Conservation (phyloP, 1,140 invertebrate species). For the Drosophila repletoides region DNA sequence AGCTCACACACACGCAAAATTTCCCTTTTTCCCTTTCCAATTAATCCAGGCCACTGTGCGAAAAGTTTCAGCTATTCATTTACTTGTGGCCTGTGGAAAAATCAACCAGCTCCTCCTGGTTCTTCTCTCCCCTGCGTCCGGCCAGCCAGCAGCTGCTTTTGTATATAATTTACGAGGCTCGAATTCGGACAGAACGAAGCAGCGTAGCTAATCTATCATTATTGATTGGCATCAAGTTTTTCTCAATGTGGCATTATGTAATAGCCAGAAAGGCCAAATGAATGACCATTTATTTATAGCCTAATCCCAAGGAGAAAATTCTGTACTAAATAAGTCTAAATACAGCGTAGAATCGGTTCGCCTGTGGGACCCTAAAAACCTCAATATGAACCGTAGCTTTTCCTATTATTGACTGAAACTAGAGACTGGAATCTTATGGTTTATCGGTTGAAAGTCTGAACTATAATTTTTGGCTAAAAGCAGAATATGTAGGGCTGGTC, state of each 20-base stretch:
- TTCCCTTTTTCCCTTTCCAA: conserved; percentile 11
- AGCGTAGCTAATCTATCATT: conserved; percentile 80
- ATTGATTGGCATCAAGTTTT: conserved; percentile 74
- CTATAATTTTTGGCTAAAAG: too few relatives aligned
- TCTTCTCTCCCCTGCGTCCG: too few relatives aligned
- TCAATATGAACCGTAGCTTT: too few relatives aligned
- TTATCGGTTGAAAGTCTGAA: too few relatives aligned
- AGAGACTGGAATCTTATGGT: too few relatives aligned
- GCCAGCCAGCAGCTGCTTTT: conserved; percentile 7
- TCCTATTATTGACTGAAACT: too few relatives aligned
- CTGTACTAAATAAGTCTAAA: too few relatives aligned
- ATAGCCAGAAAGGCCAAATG: conserved; percentile 55
- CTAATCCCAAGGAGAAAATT: conserved; percentile 23
- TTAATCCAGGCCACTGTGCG: conserved; percentile 57
- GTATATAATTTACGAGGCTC: conserved; percentile 47
- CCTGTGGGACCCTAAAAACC: too few relatives aligned
- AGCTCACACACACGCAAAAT: neutral
- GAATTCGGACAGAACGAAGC: conserved; percentile 28
- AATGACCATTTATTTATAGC: conserved; percentile 65
- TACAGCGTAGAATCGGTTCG: too few relatives aligned
- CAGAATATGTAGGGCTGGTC: too few relatives aligned
- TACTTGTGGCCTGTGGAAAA: too few relatives aligned
- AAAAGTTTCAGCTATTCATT: conserved; percentile 66
- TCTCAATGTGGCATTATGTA: conserved; percentile 45
- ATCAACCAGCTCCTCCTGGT: too few relatives aligned